Conservation (phyloP, 2,797 vertebrate genomes). For the Propithecus deckenii region DNA sequence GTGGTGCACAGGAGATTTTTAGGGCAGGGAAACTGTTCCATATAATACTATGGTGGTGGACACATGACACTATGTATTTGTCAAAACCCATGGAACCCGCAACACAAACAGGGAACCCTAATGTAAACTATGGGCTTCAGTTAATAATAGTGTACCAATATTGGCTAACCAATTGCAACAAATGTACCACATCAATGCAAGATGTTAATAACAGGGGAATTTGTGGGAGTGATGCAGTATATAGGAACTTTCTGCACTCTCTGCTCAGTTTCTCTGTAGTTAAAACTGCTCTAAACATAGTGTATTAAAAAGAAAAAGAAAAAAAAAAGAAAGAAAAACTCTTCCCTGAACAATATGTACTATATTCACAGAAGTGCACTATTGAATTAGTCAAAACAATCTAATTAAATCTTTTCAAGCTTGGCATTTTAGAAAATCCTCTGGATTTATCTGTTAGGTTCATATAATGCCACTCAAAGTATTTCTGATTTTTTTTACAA, state of each 20-base stretch:
- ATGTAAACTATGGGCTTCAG: accelerated
- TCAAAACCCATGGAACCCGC: background rate
- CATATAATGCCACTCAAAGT: background rate
- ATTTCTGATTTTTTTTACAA: background rate
- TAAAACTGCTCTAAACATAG: background rate
- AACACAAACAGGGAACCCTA: background rate
- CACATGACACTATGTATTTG: background rate
- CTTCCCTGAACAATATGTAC: background rate
- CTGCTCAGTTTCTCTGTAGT: background rate
- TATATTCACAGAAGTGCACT: background rate
- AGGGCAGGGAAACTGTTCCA: background rate
- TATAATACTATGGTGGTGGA: background rate
- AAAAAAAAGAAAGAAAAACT: background rate
- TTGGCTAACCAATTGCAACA: background rate
- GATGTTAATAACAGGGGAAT: no score
- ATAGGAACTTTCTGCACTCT: background rate
- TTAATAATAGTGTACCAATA: no score
- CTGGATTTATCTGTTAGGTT: background rate
- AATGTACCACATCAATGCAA: accelerated
- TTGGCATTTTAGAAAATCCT: background rate
- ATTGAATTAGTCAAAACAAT: background rate
- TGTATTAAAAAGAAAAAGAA: background rate
- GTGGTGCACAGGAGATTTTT: no score
- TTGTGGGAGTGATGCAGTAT: accelerated
- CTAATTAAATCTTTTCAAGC: background rate